Conservation (phyloP, 2,113 vertebrate genomes). For the Girardinichthys multiradiatus region DNA sequence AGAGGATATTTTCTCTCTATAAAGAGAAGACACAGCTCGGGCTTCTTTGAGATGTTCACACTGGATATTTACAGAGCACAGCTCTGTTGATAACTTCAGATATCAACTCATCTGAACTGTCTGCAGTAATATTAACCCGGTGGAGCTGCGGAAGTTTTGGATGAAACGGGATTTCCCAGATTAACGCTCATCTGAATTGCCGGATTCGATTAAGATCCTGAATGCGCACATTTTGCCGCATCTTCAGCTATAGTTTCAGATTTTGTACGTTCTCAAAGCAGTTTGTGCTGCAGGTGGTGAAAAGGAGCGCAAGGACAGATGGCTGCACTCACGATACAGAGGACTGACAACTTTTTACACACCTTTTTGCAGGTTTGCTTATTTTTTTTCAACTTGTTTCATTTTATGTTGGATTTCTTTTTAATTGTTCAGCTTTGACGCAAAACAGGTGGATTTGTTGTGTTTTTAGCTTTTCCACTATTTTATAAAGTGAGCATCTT, state of each 20-base stretch:
- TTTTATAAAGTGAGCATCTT: neutral
- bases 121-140: neutral
- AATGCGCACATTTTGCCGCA: conserved; percentile 37
- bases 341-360: conserved; percentile 81
- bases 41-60: conserved; percentile 79
- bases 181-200: neutral
- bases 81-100: conserved; percentile 67
- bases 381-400: neutral
- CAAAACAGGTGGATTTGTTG: neutral
- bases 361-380: conserved; percentile 84
- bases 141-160: conserved; percentile 18
- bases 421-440: neutral
- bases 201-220: conserved; percentile 23
- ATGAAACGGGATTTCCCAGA: conserved; percentile 37
- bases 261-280: conserved; percentile 44
- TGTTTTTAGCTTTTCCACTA: neutral
- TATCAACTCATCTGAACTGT: conserved; percentile 35
- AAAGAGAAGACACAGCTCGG: conserved; percentile 79
- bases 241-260: conserved; percentile 31
- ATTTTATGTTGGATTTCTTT: neutral
- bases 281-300: conserved; percentile 70
- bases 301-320: conserved; percentile 69
- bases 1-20: conserved; percentile 82
- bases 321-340: conserved; percentile 81
- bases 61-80: conserved; percentile 74